Evolutionary conservation across 2,113 vertebrate species (phyloP), one percentile per base, ranked within the genome.

Genomic region (Dasypus novemcinctus): DNA sequence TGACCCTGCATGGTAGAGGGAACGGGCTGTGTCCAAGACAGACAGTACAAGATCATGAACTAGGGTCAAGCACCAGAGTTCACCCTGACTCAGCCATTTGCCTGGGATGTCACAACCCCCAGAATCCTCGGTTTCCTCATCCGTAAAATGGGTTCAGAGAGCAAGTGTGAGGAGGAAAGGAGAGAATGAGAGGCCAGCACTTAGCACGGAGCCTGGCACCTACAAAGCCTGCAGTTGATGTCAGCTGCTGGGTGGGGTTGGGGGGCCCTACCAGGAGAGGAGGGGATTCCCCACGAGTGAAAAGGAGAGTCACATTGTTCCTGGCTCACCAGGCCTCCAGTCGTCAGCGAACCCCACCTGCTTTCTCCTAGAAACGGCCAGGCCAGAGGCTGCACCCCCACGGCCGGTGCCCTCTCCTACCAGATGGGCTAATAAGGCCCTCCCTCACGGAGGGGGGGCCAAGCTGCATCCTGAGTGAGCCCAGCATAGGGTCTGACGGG

Each of bases 151-250:
- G 29, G 61, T 33, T 33, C 18, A 38, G 25, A 36, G 41, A 81
- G 54, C 20, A 7, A 38, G 23, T 17, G 12, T 41, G 31, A 82
- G 10, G 23, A 43, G 10, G 20, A 72, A 59, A 83, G n/a, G 20
- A 43, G 21, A 46, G 43, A 57, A 2, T 4, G 9, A 15, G 54
- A 61, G 7, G 13, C 6, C n/a, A 64, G 36, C 2, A 2, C 82
- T 41, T 10, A 17, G 46, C 87, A 2, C 29, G 8, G 63, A 57
- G 46, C 68, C 85, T 6, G 36, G 49, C 21, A 11, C 61, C 43
- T 11, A 7, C 33, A 25, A 20, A 29, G 27, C 21, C 0, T 38
- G 43, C 23, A 0, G 6, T 13, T 10, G 1, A 38, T 0, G 14
- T 8, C 11, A 6, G 33, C 21, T 4, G 31, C 38, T 76, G 18